Evolutionary conservation across 1,140 invertebrate genomes (phyloP).

Genomic region (Hyphantria cunea): DNA sequence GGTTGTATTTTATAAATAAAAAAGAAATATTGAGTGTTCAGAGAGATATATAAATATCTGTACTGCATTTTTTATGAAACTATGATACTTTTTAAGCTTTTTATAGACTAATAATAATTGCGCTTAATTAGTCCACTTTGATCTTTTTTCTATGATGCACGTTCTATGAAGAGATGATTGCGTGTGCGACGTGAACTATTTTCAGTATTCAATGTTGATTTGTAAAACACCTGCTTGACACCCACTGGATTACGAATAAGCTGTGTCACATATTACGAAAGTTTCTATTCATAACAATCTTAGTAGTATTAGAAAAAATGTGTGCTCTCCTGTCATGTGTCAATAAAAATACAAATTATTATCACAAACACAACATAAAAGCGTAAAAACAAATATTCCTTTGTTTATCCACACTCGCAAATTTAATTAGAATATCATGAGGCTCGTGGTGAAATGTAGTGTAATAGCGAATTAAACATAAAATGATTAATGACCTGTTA

Average conservation of each 20-base stretch:
- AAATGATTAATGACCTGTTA: slow-evolving; percentile 12
- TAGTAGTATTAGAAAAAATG: background rate
- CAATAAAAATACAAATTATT: background rate
- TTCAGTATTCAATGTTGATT: too few relatives aligned
- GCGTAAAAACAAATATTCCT: background rate
- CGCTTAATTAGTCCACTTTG: too few relatives aligned
- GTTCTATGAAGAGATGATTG: too few relatives aligned
- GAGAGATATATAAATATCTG: too few relatives aligned
- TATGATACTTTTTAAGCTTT: too few relatives aligned
- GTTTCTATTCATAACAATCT: background rate
- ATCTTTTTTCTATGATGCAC: too few relatives aligned
- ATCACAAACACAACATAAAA: background rate
- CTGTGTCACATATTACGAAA: background rate
- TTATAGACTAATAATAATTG: too few relatives aligned
- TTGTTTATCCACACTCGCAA: too few relatives aligned
- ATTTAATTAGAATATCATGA: background rate
- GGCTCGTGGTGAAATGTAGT: background rate
- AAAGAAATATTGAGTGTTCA: too few relatives aligned
- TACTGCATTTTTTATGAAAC: too few relatives aligned
- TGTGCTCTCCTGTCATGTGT: background rate
- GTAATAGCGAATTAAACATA: background rate
- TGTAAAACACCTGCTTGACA: background rate
- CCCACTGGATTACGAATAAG: background rate
- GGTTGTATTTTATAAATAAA: too few relatives aligned
- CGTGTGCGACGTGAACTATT: too few relatives aligned